Evolutionary conservation across 2,797 vertebrate species (phyloP), one percentile per base, ranked within the genome.

Genomic region (Clarias platycephalus): DNA sequence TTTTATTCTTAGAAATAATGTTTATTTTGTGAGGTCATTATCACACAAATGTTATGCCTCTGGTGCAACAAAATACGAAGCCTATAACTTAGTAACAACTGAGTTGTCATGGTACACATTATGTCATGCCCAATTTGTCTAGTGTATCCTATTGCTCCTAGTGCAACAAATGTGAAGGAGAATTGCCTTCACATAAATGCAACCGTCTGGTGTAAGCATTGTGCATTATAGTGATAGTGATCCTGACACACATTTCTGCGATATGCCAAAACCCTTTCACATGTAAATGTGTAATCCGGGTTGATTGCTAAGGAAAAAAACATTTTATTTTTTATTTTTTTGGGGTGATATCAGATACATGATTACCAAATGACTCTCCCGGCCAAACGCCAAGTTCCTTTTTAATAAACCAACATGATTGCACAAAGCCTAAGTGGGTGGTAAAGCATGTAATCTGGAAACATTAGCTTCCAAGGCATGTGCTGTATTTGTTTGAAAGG

Each of bases 401-500:
- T 31, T 80, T 63, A 80, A 49, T 53, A 66, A 66, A n/a, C 26
- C 49, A 66, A 80, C 53, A 31, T 66, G 78, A 80, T 53, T 80
- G 62, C 77, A 53, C 53, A 80, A 80, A 67, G n/a, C 78, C 62
- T 80, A 66, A 80, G 78, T 80, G 62, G 78, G 62, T 80, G 78
- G 78, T 80, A 80, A 80, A 64, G 18, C 62, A 24, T 67, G 72
- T 67, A 68, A 75, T 83, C 55, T 57, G 53, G 26, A 81, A 66
- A 76, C 58, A 80, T 80, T 72, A 66, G 40, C 40, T 66, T 80
- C 24, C 49, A 64, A 60, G n/a, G 62, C 81, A 67, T 58, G 20
- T n/a, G 85, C 80, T 57, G 53, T 58, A 20, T 75, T 28, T 85
- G 66, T 72, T 74, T 57, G 67, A 57, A 83, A 87, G 74, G 77